Evolutionary conservation across 2,113 vertebrate genomes (phyloP).

Genomic region (Odontophorus gujanensis): DNA sequence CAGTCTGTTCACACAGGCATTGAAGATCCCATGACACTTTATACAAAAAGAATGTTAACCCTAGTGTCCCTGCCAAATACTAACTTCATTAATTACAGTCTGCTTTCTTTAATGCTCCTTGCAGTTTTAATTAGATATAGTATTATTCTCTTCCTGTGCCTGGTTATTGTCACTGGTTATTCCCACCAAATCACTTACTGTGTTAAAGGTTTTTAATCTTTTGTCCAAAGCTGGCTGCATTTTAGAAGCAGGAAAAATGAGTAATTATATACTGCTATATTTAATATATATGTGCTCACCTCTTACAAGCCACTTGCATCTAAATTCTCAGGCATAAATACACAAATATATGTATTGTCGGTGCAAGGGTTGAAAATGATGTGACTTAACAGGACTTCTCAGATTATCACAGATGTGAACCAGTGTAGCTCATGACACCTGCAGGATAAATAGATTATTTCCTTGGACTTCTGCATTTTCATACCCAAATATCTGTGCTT

Average conservation of each 20-base stretch:
- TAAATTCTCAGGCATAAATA: neutral
- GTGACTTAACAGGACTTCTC: neutral
- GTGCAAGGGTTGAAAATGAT: neutral
- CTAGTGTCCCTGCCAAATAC: slow-evolving; percentile 42
- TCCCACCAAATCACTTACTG: slow-evolving; percentile 41
- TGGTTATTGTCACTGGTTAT: slow-evolving; percentile 35
- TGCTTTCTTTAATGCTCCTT: slow-evolving; percentile 49
- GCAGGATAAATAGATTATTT: neutral
- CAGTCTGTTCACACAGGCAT: slow-evolving; percentile 12
- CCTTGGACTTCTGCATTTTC: neutral
- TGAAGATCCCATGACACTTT: slow-evolving; percentile 39
- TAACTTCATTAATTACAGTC: slow-evolving; percentile 40
- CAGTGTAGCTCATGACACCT: neutral
- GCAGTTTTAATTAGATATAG: slow-evolving; percentile 44
- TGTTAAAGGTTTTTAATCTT: slow-evolving; percentile 31
- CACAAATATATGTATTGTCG: neutral
- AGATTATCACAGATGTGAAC: neutral
- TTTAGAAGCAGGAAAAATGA: neutral
- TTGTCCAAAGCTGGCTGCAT: neutral
- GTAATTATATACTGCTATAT: neutral
- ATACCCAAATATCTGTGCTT: neutral
- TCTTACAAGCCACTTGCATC: neutral
- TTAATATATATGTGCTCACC: neutral
- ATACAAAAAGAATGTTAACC: slow-evolving; percentile 39
- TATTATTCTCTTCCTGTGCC: slow-evolving; percentile 39